phyloP scores from a whole-genome alignment of 2,113 vertebrate species.

The human region GRCh38 chr4:132662001-132662500 shows the following conservation, averaged over 20 bases:
- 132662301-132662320: conserved; percentile 38
- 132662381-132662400: not conserved
- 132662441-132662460: not conserved
- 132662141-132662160: not conserved
- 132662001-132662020: not conserved
- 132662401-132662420: not conserved
- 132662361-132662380: not conserved
- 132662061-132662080: not conserved
- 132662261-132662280: not conserved
- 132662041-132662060: not conserved
- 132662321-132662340: conserved; percentile 65
- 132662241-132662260: not conserved
- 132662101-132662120: not conserved
- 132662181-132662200: not conserved
- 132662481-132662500: conserved; percentile 41
- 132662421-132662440: not conserved
- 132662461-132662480: conserved; percentile 30
- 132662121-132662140: not conserved
- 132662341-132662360: not conserved
- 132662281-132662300: conserved; percentile 26
- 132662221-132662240: not conserved
- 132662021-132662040: not conserved
- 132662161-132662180: not conserved
- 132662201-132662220: not conserved
- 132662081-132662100: not conserved